Base-by-base conservation (phyloP, 2,113 vertebrate genomes). In the Porphyrio hochstetteri region DNA sequence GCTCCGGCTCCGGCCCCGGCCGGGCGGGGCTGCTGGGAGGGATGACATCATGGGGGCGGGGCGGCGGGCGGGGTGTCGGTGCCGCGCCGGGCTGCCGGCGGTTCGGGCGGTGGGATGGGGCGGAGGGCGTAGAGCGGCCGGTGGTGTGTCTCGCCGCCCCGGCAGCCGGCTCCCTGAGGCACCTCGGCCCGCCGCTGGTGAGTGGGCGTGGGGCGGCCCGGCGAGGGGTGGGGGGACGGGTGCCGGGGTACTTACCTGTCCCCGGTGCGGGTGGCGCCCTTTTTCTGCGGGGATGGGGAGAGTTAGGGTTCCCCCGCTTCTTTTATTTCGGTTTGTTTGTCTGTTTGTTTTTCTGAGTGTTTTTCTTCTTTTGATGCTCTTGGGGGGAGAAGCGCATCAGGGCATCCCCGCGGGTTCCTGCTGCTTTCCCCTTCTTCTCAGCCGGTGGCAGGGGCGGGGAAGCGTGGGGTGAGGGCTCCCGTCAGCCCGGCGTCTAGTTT, bases 1-100 rank as follows among this genome's bases (percentile, higher is more conserved):
- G 52, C 13, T 8, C 50, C 65, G 20, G 68, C 46, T 19, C 20
- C 46, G 46, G 46, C 19, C 46, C 9, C 46, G 46, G 46, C 46
- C 20, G 46, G 46, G 46, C 27, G 10, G 52, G 77, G 42, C 42
- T 14, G 59, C 13, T 5, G 19, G 82, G 88, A 92, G 55, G 61
- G 92, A 96, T 97, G 97, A 97, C 97, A 92, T 97, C 96, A 97
- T 95, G 97, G 95, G 92, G 96, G 96, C 92, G 55, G 40, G 82
- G 86, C 82, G 82, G 53, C 14, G 70, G 75, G 91, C 87, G 20
- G 64, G 48, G 82, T 83, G 68, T 79, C 1, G 10, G 55, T 2
- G 35, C 7, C 29, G 60, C 17, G 4, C 31, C n/a, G 85, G 82
- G 82, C 28, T 18, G 80, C 42, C 55, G 42, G 65, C 65, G 4